Percentiles rank a stretch among this genome's conserved stretches.
Conservation (phyloP, 2,113 vertebrate genomes). For the Eleginops maclovinus region DNA sequence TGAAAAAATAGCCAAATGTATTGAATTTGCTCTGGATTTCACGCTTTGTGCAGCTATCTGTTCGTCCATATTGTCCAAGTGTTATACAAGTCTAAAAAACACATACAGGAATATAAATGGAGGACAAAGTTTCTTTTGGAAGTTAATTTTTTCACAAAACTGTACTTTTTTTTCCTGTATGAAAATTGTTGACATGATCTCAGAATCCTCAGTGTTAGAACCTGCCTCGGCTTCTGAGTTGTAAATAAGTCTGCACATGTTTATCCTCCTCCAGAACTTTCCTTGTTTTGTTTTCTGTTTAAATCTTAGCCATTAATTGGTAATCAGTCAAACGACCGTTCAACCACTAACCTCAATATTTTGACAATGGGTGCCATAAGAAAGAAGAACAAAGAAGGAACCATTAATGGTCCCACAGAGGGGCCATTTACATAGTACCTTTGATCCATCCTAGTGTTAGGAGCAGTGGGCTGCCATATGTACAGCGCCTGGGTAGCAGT, state of each 20-base stretch:
- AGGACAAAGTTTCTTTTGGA: background rate
- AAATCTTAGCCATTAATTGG: background rate
- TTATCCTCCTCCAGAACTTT: background rate
- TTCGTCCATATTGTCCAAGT: background rate
- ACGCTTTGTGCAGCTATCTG: background rate
- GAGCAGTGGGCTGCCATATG: too few relatives aligned
- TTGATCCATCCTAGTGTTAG: too few relatives aligned
- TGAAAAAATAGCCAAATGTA: background rate
- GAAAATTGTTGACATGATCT: too few relatives aligned
- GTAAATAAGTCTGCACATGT: background rate
- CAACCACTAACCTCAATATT: background rate
- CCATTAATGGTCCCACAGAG: too few relatives aligned
- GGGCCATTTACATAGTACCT: too few relatives aligned
- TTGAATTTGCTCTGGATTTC: background rate
- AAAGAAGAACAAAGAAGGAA: too few relatives aligned
- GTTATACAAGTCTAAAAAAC: too few relatives aligned
- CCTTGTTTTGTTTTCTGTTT: background rate
- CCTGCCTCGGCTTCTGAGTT: background rate
- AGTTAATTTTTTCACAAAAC: too few relatives aligned
- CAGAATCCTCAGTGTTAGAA: background rate
- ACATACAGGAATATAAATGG: too few relatives aligned
- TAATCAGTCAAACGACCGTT: background rate
- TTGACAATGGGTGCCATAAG: too few relatives aligned
- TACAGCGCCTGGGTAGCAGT: too few relatives aligned
- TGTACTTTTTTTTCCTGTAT: too few relatives aligned